A percentile compares a stretch with the other conserved stretches of the same genome.
phyloP scores from a whole-genome alignment of 2,888 invertebrate genomes.

The Subacronicta megacephala region DNA sequence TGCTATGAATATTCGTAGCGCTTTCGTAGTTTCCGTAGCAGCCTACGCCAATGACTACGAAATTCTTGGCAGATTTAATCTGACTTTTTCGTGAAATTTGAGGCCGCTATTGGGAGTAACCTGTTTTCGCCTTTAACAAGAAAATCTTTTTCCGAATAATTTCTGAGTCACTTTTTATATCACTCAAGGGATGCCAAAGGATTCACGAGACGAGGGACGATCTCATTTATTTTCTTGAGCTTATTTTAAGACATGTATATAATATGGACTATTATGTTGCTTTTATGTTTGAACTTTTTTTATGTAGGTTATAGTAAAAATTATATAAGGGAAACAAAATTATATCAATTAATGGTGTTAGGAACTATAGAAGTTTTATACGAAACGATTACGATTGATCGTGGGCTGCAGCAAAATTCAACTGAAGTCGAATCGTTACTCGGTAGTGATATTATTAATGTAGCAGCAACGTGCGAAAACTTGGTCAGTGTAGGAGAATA shows the following conservation, averaged over 20 bases:
- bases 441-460: too few species aligned
- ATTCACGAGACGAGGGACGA: not conserved
- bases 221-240: too few species aligned
- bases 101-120: not conserved
- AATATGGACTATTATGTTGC: too few species aligned
- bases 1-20: not conserved
- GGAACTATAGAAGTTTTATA: too few species aligned
- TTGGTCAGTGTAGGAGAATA: slow-evolving; percentile 1
- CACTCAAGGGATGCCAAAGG: not conserved
- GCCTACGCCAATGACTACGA: not conserved
- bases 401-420: too few species aligned
- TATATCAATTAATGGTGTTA: too few species aligned
- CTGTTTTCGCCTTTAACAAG: not conserved
- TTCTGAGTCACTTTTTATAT: not conserved
- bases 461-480: not conserved
- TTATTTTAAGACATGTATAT: too few species aligned
- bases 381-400: too few species aligned
- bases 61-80: not conserved
- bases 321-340: too few species aligned
- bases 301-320: too few species aligned
- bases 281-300: too few species aligned
- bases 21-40: slow-evolving; percentile 1
- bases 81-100: not conserved
- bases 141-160: not conserved
- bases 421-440: too few species aligned